Evolutionary conservation across 2,888 invertebrate genomes (phyloP), one percentile per base, ranked within the genome.

Genomic region (Drosophila vallismaia): DNA sequence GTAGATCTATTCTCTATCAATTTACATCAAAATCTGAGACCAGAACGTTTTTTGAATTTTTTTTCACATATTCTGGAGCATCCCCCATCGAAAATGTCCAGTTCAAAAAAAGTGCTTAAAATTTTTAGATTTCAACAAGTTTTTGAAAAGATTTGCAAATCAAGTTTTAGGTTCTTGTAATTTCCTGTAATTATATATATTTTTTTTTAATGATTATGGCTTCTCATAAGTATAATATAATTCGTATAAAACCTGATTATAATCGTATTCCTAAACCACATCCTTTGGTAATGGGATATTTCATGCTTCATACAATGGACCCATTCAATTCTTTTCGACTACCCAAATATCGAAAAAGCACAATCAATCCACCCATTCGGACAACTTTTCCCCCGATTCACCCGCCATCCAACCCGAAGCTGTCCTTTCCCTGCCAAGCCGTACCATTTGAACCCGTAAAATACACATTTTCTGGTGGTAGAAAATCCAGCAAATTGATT

Each of bases 401-500:
- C 9, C 19, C 19, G 14, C 31, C 28, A 8, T 12, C 28, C n/a
- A 33, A 7, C 14, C 19, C 38, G 3, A 8, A 26, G 28, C 53
- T 31, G 44, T 66, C 52, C n/a, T 45, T 52, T 28, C 19, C 44
- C 69, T 31, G 40, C 52, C 46, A 58, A 51, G 40, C 12, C 54
- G 42, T 71, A 75, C 79, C 77, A 75, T 74, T 70, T 78, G 74
- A 77, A 71, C 74, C 88, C 88, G 86, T 82, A 86, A 86, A 83
- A 83, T 88, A 88, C 88, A 83, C 86, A 83, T 83, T 88, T 84
- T 78, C 86, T 86, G 86, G 86, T 88, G 84, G 84, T 84, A 88
- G 81, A 83, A 87, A 87, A 81, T 89, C 79, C 81, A 79, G 75
- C 78, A 89, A 89, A 90, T 89, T 89, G 89, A 86, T 89, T 90